Conservation (phyloP, 2,113 vertebrate species). For the Lonchura striata region DNA sequence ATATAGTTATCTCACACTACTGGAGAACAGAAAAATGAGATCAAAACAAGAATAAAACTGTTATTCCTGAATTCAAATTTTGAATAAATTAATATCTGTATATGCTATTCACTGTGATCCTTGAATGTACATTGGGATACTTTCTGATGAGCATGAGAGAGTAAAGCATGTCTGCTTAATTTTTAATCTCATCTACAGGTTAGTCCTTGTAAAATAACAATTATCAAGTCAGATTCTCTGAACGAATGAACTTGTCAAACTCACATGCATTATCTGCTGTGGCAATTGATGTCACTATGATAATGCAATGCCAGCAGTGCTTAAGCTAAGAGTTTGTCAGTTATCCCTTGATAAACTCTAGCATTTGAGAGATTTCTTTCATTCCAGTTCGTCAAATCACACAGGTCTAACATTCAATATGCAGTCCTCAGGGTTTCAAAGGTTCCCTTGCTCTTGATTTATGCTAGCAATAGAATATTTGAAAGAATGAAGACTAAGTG, state of each 20-base stretch:
- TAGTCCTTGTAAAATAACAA: conserved; percentile 52
- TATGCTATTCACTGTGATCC: neutral
- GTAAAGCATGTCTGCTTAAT: conserved; percentile 10
- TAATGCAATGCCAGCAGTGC: neutral
- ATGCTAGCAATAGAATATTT: conserved; percentile 18
- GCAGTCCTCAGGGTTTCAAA: neutral
- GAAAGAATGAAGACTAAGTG: conserved; percentile 21
- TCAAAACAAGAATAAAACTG: neutral
- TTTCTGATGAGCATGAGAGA: neutral
- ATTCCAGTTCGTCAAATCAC: conserved; percentile 28
- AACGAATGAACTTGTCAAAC: conserved; percentile 42
- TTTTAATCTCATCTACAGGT: conserved; percentile 20
- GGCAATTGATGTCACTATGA: conserved; percentile 43
- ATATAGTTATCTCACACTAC: neutral
- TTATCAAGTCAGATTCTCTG: conserved; percentile 30
- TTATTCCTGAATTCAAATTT: neutral
- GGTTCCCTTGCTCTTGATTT: conserved; percentile 37
- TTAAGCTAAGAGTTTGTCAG: conserved; percentile 65
- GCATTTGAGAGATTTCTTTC: conserved; percentile 17
- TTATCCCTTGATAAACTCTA: conserved; percentile 44
- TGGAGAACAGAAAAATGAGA: neutral
- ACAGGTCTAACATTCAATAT: neutral
- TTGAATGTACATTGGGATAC: neutral
- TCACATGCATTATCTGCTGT: conserved; percentile 15
- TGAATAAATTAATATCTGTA: neutral